Base-by-base conservation (phyloP, 2,113 vertebrate genomes). In the Furnarius figulus region DNA sequence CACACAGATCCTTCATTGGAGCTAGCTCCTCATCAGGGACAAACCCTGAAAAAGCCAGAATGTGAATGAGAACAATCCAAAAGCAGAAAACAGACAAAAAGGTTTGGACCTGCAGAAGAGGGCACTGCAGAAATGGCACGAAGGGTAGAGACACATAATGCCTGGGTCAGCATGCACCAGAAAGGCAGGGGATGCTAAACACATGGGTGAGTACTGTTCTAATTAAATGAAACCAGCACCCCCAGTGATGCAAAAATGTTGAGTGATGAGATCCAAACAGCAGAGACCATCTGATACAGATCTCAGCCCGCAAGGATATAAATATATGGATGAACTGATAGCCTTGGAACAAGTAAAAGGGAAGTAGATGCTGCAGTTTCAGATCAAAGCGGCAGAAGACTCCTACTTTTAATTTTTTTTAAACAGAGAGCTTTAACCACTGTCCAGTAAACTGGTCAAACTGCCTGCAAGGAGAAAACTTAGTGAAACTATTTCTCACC, bases 361-460 rank as follows among this genome's bases (percentile, higher is more conserved):
- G 53, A 90, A 95, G 37, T 82, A 91, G 73, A 76, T 79, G 37
- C 56, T 6, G 9, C 70, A 92, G 66, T 73, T 85, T 76, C 40
- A 92, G 77, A 89, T 89, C 74, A 96, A 97, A 96, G 91, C 58
- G 50, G 49, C 37, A 85, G 49, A 53, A 96, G 94, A 89, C 12
- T 58, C 44, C 46, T 49, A 71, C 20, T 3, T 21, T 42, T 31
- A 20, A 2, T 24, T 37, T n/a, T 59, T 59, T 72, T 59, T 20
- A 11, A 81, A 53, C 10, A 22, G 53, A 79, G 31, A 76, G 42
- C 16, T 25, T 91, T 62, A 76, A 16, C 49, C 58, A 62, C 62
- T 85, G 70, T 70, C 93, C 89, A 85, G 74, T 83, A 91, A 94
- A 44, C 42, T 0, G 2, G 76, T 44, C 83, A 81, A 93, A 87